Percentiles rank a stretch among this genome's conserved stretches.
Conservation (phyloP, 2,113 vertebrate species). For the Dolichotis patagonum region DNA sequence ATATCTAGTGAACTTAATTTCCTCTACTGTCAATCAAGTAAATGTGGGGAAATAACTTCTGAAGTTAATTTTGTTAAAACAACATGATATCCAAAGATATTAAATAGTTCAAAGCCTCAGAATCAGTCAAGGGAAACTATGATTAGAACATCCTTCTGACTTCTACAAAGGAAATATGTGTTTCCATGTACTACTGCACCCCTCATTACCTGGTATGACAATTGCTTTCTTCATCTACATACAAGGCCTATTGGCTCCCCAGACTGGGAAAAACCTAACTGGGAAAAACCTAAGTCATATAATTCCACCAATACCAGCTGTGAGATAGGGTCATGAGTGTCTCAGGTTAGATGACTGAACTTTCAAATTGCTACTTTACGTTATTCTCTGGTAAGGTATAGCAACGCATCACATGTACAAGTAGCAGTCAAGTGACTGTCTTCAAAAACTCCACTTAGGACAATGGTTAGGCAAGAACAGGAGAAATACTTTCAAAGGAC, state of each 20-base stretch:
- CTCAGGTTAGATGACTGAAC: not conserved
- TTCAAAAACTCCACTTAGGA: not conserved
- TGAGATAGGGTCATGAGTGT: not conserved
- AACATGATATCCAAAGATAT: not conserved
- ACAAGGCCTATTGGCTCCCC: not conserved
- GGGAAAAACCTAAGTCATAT: not conserved
- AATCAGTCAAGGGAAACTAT: not conserved
- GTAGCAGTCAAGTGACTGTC: not conserved
- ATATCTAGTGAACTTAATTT: conserved; percentile 37
- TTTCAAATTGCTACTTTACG: not conserved
- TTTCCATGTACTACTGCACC: not conserved
- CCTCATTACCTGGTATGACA: not conserved
- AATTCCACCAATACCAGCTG: not conserved
- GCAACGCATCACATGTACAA: not conserved
- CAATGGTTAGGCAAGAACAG: not conserved
- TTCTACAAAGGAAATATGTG: not conserved
- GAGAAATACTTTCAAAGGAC: not conserved
- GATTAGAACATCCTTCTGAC: not conserved
- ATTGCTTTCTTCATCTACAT: not conserved
- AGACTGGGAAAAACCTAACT: not conserved
- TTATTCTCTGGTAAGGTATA: not conserved
- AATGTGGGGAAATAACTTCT: conserved; percentile 19
- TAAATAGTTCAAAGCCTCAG: not conserved
- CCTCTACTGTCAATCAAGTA: not conserved
- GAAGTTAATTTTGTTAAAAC: not conserved